Evolutionary conservation across 2,888 invertebrate species (phyloP).

Genomic region (Tubiluchus corallicola): DNA sequence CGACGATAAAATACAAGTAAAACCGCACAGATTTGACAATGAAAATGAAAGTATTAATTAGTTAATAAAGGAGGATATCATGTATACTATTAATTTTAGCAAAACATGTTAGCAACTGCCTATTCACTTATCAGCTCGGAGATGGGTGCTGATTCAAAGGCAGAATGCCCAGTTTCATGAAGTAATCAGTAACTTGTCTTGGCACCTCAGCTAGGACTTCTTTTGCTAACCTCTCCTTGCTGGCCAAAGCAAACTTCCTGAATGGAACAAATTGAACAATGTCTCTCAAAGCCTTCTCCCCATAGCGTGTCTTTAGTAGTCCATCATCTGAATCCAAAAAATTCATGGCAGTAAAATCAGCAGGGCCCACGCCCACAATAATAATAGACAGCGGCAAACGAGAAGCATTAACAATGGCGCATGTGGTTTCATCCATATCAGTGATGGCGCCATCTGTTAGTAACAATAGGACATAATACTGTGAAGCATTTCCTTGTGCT

Average conservation of each 20-base stretch:
- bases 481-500: too few species aligned
- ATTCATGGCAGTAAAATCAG: conserved; percentile 26
- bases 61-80: too few species aligned
- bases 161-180: conserved; percentile 13
- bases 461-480: conserved; percentile 25
- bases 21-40: too few species aligned
- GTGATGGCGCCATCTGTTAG: conserved; percentile 27
- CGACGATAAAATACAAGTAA: too few species aligned
- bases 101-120: too few species aligned
- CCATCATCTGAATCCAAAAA: conserved; percentile 26
- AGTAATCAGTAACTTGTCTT: conserved; percentile 25
- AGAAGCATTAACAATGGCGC: conserved; percentile 26
- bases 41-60: too few species aligned
- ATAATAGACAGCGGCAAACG: conserved; percentile 27
- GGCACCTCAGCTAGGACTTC: conserved; percentile 28
- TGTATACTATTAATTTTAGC: too few species aligned
- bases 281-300: conserved; percentile 21
- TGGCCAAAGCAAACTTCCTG: conserved; percentile 18
- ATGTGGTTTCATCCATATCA: conserved; percentile 23
- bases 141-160: too few species aligned
- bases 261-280: conserved; percentile 30
- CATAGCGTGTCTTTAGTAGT: conserved; percentile 20
- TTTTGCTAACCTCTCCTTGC: conserved; percentile 16
- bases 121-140: too few species aligned
- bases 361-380: conserved; percentile 27